These are phyloP conservation scores for Hydropotes inermis DNA, from an alignment of 2,113 vertebrate genomes.

Conservation along the genomic window DNA sequence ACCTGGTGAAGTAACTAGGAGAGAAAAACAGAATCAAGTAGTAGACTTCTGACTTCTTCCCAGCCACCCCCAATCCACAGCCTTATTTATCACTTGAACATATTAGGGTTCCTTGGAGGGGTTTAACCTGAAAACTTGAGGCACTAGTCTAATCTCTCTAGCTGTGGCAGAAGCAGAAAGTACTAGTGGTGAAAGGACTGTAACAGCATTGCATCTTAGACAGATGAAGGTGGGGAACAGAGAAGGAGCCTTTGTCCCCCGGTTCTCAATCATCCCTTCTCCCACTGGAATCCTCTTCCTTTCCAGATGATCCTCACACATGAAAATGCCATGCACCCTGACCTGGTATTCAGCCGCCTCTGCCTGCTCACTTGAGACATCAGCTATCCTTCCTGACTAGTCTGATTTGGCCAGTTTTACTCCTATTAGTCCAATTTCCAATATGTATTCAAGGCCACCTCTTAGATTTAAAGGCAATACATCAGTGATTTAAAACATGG, in stretches of 20 bases:
- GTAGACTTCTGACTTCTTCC: not conserved
- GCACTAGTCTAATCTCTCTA: not conserved
- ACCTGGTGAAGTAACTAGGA: not conserved
- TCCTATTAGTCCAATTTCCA: not conserved
- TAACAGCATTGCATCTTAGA: not conserved
- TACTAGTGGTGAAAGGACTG: not conserved
- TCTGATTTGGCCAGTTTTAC: not conserved
- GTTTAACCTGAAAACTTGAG: not conserved
- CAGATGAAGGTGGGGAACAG: not conserved
- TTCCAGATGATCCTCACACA: not conserved
- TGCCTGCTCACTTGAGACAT: not conserved
- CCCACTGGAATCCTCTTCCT: not conserved
- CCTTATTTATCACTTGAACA: not conserved
- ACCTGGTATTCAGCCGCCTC: not conserved
- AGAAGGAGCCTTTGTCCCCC: not conserved
- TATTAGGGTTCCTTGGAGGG: not conserved
- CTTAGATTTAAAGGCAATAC: not conserved
- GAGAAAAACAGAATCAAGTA: not conserved
- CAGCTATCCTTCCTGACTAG: not conserved
- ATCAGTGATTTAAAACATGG: not conserved
- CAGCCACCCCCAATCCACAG: too few relatives aligned
- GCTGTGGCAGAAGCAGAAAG: not conserved
- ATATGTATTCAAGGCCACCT: not conserved
- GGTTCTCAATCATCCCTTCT: not conserved
- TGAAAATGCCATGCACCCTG: not conserved